A percentile compares a stretch with the other conserved stretches of the same genome.
phyloP scores from a whole-genome alignment of 2,797 vertebrate species.

The Coregonus sp. region DNA sequence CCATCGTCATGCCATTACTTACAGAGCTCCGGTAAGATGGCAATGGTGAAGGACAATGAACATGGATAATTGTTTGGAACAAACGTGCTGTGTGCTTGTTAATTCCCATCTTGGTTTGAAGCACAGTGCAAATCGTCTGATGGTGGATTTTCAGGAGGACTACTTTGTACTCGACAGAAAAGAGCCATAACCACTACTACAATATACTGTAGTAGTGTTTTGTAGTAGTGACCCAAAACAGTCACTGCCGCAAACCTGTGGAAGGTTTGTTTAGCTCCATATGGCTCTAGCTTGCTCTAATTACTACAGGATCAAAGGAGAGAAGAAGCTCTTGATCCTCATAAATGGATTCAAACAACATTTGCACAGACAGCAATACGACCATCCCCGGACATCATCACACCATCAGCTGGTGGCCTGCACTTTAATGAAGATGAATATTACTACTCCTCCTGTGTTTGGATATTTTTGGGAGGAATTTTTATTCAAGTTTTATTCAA shows the following conservation, averaged over 20 bases:
- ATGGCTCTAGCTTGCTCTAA: background rate
- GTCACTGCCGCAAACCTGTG: background rate
- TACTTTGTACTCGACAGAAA: background rate
- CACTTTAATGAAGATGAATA: background rate
- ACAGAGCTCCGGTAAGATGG: background rate
- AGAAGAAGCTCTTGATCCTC: background rate
- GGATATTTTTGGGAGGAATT: background rate
- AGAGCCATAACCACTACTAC: background rate
- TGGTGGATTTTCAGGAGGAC: too few relatives aligned
- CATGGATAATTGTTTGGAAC: background rate
- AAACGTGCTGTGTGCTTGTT: background rate
- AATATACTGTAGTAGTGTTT: background rate
- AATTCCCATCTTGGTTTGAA: too few relatives aligned
- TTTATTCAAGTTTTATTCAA: background rate
- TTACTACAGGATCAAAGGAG: background rate
- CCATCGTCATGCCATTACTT: background rate
- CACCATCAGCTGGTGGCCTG: background rate
- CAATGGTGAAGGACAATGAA: background rate
- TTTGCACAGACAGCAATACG: background rate
- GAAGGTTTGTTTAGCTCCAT: background rate
- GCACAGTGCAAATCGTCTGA: too few relatives aligned
- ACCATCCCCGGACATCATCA: background rate
- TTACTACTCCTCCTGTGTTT: background rate
- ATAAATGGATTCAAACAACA: background rate
- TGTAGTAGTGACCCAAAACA: background rate